A percentile compares a stretch with the other conserved stretches of the same genome.
Conservation (phyloP, 2,797 vertebrate genomes). For the Tympanoctomys barrerae region DNA sequence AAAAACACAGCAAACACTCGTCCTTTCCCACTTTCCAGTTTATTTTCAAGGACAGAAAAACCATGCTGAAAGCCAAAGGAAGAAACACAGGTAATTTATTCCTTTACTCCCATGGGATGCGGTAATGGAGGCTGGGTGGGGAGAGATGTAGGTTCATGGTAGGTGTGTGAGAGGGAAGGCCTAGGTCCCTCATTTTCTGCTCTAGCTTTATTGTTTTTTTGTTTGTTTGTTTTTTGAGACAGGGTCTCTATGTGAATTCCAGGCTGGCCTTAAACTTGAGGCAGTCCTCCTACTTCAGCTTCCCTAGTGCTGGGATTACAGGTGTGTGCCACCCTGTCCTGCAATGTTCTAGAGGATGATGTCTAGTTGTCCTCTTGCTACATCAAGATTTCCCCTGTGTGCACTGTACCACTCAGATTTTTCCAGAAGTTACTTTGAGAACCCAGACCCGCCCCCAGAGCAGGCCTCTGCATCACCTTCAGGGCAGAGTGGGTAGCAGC, state of each 20-base stretch:
- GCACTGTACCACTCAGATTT: background rate
- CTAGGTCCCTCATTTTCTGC: background rate
- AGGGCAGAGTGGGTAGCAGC: background rate
- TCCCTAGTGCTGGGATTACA: background rate
- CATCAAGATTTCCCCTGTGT: background rate
- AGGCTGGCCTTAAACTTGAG: background rate
- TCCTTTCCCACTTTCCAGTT: background rate
- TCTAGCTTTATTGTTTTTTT: background rate
- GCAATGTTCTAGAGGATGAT: background rate
- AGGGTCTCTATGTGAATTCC: background rate
- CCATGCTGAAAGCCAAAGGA: constrained; percentile 7
- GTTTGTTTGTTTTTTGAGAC: background rate
- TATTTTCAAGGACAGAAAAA: background rate
- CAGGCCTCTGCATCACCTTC: background rate
- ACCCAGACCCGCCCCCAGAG: background rate
- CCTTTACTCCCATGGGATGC: background rate
- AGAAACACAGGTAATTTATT: background rate
- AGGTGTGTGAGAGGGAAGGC: no score
- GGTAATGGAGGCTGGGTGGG: background rate
- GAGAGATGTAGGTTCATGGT: background rate
- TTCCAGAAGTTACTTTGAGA: background rate
- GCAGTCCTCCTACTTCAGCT: background rate
- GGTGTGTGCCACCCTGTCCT: background rate
- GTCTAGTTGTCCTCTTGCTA: background rate
- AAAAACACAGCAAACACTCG: background rate